Conservation (phyloP, 23 tunicate species). For the Trididemnum clinides region DNA sequence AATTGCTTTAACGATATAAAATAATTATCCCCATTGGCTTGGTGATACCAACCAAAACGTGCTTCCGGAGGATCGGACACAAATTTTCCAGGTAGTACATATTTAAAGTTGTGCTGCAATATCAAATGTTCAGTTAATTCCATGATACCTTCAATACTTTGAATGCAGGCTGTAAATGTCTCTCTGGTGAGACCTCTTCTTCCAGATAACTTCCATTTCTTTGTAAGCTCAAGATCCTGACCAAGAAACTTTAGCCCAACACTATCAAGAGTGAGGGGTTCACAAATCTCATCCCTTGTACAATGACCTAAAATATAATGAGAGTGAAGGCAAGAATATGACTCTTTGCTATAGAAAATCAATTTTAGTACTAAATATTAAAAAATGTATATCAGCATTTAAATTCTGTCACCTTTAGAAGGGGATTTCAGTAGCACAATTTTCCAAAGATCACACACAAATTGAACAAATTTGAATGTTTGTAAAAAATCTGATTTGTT, state of each 20-base stretch:
- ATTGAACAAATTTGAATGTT: background rate
- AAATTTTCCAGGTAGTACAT: constrained; percentile 7
- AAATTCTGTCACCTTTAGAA: background rate
- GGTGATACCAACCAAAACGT: constrained; percentile 30
- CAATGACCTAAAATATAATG: background rate
- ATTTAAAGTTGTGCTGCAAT: background rate
- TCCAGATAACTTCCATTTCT: background rate
- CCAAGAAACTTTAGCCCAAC: background rate
- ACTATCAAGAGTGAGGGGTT: background rate
- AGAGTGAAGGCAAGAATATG: background rate
- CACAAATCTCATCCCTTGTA: background rate
- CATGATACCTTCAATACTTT: background rate
- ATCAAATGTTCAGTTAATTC: background rate
- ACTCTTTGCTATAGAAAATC: background rate
- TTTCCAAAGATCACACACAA: background rate
- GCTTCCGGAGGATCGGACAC: constrained; percentile 7
- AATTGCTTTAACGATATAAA: constrained; percentile 14
- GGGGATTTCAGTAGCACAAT: background rate
- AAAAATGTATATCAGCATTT: background rate
- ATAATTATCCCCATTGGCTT: constrained; percentile 29
- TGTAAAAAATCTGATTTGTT: background rate
- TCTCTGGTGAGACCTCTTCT: background rate
- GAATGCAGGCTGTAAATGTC: constrained; percentile 19
- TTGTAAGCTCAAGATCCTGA: background rate
- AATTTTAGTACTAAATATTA: background rate